Percentiles rank a stretch among this genome's conserved stretches.
These are phyloP conservation scores for Pammene aurita DNA, from an alignment of 2,888 invertebrate genomes.

Conservation along the genomic window DNA sequence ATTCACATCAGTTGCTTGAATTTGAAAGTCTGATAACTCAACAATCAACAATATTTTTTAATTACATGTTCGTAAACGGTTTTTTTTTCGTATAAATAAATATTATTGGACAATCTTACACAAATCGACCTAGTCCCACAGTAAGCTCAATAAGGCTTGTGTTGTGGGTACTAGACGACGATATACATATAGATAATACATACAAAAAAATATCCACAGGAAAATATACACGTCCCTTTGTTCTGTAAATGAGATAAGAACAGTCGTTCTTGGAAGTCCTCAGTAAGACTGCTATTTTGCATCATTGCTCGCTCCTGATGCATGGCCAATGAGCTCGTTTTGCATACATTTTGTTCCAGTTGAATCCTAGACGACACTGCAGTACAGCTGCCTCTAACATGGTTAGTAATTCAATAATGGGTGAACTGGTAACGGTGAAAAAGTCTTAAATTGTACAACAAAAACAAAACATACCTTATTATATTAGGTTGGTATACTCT, in stretches of 20 bases:
- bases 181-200: too few species aligned
- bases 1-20: too few species aligned
- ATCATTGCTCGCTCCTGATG: not conserved
- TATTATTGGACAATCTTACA: too few species aligned
- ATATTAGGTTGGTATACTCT: not conserved
- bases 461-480: not conserved
- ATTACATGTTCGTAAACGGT: too few species aligned
- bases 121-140: too few species aligned
- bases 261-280: not conserved
- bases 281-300: conserved; percentile 7
- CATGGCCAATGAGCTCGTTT: conserved; percentile 15
- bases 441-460: not conserved
- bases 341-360: conserved; percentile 25
- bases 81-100: too few species aligned
- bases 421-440: not conserved
- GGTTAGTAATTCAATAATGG: conserved; percentile 9
- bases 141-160: too few species aligned
- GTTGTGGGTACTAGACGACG: too few species aligned
- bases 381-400: not conserved
- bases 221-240: too few species aligned
- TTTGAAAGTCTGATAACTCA: too few species aligned
- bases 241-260: not conserved
- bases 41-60: too few species aligned
- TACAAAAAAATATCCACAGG: too few species aligned
- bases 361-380: not conserved